Conservation (phyloP, 2,113 vertebrate genomes). For the Hipposideros armiger region DNA sequence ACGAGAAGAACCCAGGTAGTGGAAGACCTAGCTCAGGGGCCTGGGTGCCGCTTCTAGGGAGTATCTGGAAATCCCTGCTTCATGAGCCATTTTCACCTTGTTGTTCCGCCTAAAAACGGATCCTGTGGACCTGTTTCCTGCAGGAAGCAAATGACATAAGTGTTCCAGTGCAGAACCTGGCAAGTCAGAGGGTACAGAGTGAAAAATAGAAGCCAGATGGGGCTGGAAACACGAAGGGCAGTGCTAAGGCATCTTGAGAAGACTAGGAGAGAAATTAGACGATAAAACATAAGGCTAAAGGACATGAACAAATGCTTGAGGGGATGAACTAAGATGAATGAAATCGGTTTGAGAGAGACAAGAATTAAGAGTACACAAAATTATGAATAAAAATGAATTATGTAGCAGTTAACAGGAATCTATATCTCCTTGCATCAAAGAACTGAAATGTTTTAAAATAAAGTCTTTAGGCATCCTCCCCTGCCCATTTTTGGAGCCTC, state of each 20-base stretch:
- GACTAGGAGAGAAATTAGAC: background rate
- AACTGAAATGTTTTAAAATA: background rate
- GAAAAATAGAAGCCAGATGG: background rate
- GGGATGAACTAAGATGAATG: background rate
- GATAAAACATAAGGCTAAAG: background rate
- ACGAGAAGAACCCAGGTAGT: background rate
- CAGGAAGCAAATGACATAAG: background rate
- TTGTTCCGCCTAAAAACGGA: background rate
- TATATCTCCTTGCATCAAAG: background rate
- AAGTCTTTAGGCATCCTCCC: background rate
- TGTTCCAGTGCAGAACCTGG: background rate
- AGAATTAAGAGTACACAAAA: background rate
- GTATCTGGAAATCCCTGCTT: background rate
- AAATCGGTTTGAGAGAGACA: background rate
- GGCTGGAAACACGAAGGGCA: background rate
- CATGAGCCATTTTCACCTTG: accelerated
- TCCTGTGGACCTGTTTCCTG: background rate
- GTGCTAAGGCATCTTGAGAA: background rate
- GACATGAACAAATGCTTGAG: background rate
- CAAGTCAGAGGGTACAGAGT: background rate
- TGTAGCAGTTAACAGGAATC: background rate
- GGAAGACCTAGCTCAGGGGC: no score
- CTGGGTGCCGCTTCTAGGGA: background rate
- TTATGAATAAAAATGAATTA: background rate
- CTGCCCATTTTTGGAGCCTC: background rate